Base-by-base conservation (phyloP, 2,797 vertebrate species). In the Mus minutoides region DNA sequence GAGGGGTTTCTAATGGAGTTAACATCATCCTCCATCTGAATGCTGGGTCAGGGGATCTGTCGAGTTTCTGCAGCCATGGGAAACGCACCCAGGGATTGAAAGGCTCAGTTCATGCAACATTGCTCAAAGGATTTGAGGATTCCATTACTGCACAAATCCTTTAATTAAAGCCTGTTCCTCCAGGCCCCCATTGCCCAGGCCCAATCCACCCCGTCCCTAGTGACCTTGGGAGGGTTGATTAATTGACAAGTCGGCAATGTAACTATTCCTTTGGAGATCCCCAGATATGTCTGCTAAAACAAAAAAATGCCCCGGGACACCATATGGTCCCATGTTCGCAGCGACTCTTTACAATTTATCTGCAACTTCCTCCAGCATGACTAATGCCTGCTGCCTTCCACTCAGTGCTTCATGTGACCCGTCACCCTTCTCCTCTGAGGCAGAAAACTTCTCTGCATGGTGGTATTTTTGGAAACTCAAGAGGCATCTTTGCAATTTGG, bases 61-160 rank as follows among this genome's bases (percentile, higher is more conserved):
- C 43, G 4, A 24, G 78, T 54, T 88, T 80, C 69, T 82, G 75
- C 95, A 91, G 92, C 84, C 75, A 60, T 93, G 91, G 92, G 96
- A 94, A 93, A 76, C 12, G 92, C 46, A 1, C 96, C 92, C 92
- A 56, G 95, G 95, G 80, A 97, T 95, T 97, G 90, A 91, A 97
- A 37, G 3, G 96, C 93, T 97, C 96, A 95, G 96, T 95, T 94
- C 89, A 60, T 11, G 97, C 97, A 95, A 96, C 94, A 40, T 97
- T 97, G 96, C 95, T 97, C 88, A 95, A 95, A 97, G 96, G 97
- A 97, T 97, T 97, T 97, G 92, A 97, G 96, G 96, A 96, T 96
- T 98, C 97, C 97, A 97, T 95, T 96, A 96, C 89, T 94, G 71
- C 75, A 92, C 95, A 97, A 97, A 97, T 96, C 96, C 94, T 98